Conservation (phyloP, 1,140 invertebrate genomes). For the Acyrthosiphon pisum region DNA sequence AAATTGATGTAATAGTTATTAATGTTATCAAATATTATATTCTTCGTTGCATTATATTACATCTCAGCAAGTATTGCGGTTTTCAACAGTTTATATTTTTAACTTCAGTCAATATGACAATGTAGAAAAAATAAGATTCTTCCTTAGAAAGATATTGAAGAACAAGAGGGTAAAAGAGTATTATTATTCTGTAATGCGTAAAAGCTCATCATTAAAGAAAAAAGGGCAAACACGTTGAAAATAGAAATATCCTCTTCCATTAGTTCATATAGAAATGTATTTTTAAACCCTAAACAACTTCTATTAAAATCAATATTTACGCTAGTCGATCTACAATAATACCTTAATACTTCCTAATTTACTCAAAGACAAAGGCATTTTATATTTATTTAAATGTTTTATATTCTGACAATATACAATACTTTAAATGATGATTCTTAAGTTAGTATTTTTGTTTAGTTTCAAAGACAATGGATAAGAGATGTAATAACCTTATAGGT, state of each 20-base stretch:
- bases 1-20: too few species aligned
- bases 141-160: background rate
- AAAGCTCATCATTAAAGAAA: constrained; percentile 13
- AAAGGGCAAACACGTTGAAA: background rate
- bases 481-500: background rate
- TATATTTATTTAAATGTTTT: background rate
- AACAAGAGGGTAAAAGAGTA: background rate
- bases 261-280: background rate
- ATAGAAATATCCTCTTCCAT: background rate
- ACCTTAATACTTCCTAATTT: background rate
- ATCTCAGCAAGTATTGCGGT: background rate
- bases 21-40: background rate
- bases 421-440: background rate
- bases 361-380: background rate
- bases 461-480: background rate
- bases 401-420: background rate
- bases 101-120: background rate
- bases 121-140: background rate
- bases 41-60: too few species aligned
- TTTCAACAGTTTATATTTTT: background rate
- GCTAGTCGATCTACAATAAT: background rate
- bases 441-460: background rate
- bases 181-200: background rate
- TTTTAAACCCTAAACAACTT: background rate
- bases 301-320: constrained; percentile 21